A percentile compares a stretch with the other conserved stretches of the same genome.
phyloP scores from a whole-genome alignment of 2,888 invertebrate species.

The Heliothis peltigera region DNA sequence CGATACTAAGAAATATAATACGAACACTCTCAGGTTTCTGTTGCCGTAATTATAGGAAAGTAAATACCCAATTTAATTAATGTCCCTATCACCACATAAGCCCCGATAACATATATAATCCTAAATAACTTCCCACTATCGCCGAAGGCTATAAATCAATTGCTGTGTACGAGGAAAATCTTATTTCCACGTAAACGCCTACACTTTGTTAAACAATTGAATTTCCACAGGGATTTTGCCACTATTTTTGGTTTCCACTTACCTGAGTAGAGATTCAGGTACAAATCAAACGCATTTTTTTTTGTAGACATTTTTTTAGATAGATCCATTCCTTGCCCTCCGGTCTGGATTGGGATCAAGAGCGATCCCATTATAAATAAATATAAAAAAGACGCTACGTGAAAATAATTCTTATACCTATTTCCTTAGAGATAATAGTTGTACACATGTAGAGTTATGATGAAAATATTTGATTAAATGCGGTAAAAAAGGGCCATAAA shows the following conservation, averaged over 20 bases:
- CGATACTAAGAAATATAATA: not conserved
- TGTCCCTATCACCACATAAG: not conserved
- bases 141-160: conserved; percentile 22
- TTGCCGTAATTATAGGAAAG: not conserved
- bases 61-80: conserved; percentile 5
- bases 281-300: too few relatives aligned
- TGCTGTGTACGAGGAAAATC: conserved; percentile 29
- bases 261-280: too few relatives aligned
- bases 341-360: too few relatives aligned
- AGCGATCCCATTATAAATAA: too few relatives aligned
- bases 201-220: not conserved
- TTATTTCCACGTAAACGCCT: conserved; percentile 10
- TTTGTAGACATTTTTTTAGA: too few relatives aligned
- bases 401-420: too few relatives aligned
- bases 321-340: too few relatives aligned
- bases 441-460: too few relatives aligned
- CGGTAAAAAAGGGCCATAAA: too few relatives aligned
- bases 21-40: not conserved
- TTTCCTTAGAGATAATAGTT: too few relatives aligned
- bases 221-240: not conserved
- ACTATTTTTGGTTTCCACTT: not conserved
- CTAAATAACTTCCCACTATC: conserved; percentile 31
- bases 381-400: too few relatives aligned
- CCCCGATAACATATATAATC: conserved; percentile 9
- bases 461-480: too few relatives aligned